Evolutionary conservation across 2,113 vertebrate species (phyloP).

Genomic region (Corythornis madagascariensis): DNA sequence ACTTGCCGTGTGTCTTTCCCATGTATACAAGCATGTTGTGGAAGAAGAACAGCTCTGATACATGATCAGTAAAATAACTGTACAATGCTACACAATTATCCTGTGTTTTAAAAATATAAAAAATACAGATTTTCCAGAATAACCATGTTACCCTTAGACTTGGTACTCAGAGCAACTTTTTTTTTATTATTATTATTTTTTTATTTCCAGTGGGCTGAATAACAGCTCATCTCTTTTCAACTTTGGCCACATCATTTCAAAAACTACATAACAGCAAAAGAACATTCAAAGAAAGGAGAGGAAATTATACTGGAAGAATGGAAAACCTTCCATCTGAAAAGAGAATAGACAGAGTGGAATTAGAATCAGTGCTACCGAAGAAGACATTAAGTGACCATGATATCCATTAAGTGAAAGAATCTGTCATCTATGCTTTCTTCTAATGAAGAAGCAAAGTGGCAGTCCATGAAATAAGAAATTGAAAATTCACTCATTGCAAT

Average conservation of each 20-base stretch:
- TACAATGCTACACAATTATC: fast-evolving
- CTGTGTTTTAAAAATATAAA: background rate
- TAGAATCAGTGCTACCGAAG: background rate
- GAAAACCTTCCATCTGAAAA: background rate
- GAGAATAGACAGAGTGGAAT: background rate
- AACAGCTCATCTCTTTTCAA: background rate
- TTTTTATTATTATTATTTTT: background rate
- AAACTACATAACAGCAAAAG: background rate
- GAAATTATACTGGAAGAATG: background rate
- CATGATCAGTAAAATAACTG: background rate
- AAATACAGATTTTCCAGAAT: background rate
- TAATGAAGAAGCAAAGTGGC: background rate
- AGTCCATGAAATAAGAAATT: background rate
- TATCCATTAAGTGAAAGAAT: background rate
- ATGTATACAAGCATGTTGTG: background rate
- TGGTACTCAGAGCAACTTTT: background rate
- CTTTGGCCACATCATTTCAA: background rate
- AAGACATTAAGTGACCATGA: background rate
- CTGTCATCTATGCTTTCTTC: background rate
- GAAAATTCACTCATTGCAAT: background rate
- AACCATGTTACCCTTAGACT: background rate
- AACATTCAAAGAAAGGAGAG: background rate
- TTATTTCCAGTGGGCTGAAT: background rate
- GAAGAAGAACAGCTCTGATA: background rate
- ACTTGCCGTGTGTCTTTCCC: background rate